Conservation (phyloP, 1,140 invertebrate genomes). For the Drosophila serrata region DNA sequence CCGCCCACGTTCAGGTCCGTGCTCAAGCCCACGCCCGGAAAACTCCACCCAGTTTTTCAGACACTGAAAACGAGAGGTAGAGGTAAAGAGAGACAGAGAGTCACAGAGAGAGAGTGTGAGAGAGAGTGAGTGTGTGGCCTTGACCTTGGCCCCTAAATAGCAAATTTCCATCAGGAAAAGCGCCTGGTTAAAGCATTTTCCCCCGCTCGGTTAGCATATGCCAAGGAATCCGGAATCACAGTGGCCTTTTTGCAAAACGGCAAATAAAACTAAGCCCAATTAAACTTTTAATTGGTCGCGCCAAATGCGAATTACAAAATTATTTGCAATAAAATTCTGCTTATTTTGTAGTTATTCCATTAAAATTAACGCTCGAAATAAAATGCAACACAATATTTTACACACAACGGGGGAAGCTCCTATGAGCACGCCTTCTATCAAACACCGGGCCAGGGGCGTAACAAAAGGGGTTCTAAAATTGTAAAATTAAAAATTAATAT, state of each 20-base stretch:
- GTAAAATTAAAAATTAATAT: too few species aligned
- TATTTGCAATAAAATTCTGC: conserved; percentile 16
- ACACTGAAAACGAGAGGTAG: neutral
- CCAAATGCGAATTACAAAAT: conserved; percentile 20
- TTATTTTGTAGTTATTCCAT: conserved; percentile 23
- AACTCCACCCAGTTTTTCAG: conserved; percentile 7
- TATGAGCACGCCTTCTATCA: conserved; percentile 3
- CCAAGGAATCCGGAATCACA: conserved; percentile 15
- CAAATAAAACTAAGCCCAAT: conserved; percentile 11
- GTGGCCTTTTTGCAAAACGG: conserved; percentile 10
- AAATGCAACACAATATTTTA: conserved; percentile 50
- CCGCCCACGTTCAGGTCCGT: conserved; percentile 2
- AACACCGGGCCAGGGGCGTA: neutral
- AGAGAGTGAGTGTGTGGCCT: neutral
- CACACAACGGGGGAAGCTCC: neutral
- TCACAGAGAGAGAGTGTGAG: neutral
- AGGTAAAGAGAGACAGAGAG: too few species aligned
- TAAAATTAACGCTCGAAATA: conserved; percentile 20
- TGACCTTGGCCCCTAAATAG: conserved; percentile 63
- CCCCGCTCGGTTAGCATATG: conserved; percentile 38
- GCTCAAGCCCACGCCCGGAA: conserved; percentile 6
- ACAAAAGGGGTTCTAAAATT: neutral
- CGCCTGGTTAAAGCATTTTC: conserved; percentile 41
- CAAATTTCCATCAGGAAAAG: conserved; percentile 18
- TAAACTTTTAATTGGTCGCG: conserved; percentile 14